These are phyloP conservation scores for Aleiodes sp. DNA, from an alignment of 1,140 invertebrate species.

Conservation along the genomic window DNA sequence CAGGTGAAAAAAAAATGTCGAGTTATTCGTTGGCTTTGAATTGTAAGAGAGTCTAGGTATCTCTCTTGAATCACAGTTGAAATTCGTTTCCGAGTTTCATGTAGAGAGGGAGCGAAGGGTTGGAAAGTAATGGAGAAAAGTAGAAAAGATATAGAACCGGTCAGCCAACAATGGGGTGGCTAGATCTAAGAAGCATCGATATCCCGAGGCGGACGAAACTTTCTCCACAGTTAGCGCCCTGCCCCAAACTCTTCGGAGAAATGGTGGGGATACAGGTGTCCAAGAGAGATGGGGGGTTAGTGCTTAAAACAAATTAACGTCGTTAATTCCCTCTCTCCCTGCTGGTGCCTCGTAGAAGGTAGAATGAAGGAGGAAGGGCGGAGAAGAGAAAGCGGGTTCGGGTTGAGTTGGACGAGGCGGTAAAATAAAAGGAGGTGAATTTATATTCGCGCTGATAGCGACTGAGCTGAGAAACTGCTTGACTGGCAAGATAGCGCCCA, in stretches of 20 bases:
- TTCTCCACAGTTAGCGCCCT: too few relatives aligned
- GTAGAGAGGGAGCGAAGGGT: neutral
- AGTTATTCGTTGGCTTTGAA: too few relatives aligned
- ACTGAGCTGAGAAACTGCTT: constrained; percentile 58
- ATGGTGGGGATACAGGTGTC: neutral
- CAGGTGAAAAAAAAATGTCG: too few relatives aligned
- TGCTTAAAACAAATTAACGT: constrained; percentile 58
- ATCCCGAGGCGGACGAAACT: constrained; percentile 37
- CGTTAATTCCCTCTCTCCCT: constrained; percentile 47
- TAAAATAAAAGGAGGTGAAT: constrained; percentile 51
- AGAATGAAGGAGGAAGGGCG: constrained; percentile 21
- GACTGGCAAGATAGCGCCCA: constrained; percentile 56
- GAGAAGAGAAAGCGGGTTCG: neutral
- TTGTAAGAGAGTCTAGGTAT: neutral
- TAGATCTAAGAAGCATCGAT: constrained; percentile 40
- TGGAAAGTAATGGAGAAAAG: neutral
- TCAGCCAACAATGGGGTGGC: neutral
- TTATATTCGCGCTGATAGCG: constrained; percentile 61
- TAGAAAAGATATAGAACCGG: constrained; percentile 5
- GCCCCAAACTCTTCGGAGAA: too few relatives aligned
- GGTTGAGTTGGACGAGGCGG: constrained; percentile 21
- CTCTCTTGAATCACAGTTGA: neutral
- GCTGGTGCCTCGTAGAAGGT: constrained; percentile 18
- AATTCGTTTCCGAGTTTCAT: neutral
- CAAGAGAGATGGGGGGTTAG: neutral